A percentile compares a stretch with the other conserved stretches of the same genome.
Evolutionary conservation across 2,888 invertebrate species (phyloP).

Genomic region (Netelia virgata): DNA sequence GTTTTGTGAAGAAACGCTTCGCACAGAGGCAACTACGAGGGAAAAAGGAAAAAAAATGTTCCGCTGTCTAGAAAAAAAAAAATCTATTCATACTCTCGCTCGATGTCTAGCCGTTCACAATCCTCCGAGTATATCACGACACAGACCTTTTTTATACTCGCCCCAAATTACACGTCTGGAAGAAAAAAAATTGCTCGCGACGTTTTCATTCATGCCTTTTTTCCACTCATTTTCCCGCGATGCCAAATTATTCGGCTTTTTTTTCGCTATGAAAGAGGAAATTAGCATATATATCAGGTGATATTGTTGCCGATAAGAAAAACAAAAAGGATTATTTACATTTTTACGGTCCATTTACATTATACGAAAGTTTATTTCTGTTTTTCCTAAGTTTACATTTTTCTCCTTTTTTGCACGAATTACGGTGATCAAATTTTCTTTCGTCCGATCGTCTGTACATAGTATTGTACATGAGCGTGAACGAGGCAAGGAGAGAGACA

Average conservation of each 20-base stretch:
- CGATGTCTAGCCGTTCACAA: background rate
- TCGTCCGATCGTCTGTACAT: background rate
- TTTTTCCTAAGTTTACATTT: too few species aligned
- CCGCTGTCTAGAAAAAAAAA: slow-evolving; percentile 27
- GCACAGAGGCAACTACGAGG: slow-evolving; percentile 39
- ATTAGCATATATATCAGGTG: background rate
- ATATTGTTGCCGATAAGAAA: background rate
- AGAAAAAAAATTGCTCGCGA: slow-evolving; percentile 1
- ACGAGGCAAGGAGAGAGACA: background rate
- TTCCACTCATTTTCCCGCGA: slow-evolving; percentile 10
- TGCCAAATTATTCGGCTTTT: slow-evolving; percentile 1
- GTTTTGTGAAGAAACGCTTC: slow-evolving; percentile 44
- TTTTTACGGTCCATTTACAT: background rate
- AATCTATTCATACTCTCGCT: slow-evolving; percentile 48
- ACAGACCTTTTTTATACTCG: background rate
- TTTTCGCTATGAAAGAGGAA: background rate
- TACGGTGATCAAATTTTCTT: slow-evolving; percentile 1
- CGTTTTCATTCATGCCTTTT: slow-evolving; percentile 27
- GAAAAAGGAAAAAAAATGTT: slow-evolving; percentile 19
- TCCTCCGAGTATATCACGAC: slow-evolving; percentile 14
- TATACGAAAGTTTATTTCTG: too few species aligned
- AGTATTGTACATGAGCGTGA: background rate
- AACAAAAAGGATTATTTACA: background rate
- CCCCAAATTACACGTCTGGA: slow-evolving; percentile 25
- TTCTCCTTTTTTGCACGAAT: background rate